Base-by-base conservation (phyloP, 2,888 invertebrate species). In the Trichogramma dendrolimi region DNA sequence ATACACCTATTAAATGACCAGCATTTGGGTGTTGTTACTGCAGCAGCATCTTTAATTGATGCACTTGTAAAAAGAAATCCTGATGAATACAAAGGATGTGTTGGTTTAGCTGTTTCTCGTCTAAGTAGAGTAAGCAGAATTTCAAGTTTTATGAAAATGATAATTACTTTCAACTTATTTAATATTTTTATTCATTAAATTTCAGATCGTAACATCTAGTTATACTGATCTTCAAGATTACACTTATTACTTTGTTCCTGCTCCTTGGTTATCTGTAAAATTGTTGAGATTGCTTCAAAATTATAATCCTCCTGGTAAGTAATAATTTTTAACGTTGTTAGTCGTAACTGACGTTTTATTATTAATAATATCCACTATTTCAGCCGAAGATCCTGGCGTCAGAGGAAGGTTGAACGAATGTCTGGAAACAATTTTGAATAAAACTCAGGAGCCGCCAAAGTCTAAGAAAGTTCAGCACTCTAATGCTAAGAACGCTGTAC, bases 391-490 rank as follows among this genome's bases (percentile, higher is more conserved):
- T 82, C 95, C 98, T 53, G 96, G 96, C 44, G 96, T 99, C 3
- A 86, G 96, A 68, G 96, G 96, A 11, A 87, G 98, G 67, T 84
- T 99, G 51, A 95, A 97, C 74, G 99, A 99, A 83, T 99, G 98
- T 75, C 83, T 99, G 73, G 99, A 98, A 81, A 96, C 96, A 27
- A 97, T 98, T 76, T 84, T 98, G 73, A 97, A 97, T 80, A 98
- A 97, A 83, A 98, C 98, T 27, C 97, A 98, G 81, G 99, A 99
- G 81, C 97, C 98, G 69, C 98, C 98, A 41, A 97, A 97, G 81
- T 99, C 98, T 55, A 99, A 99, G 82, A 99, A 99, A 83, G 98
- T 99, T 41, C 99, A 99, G 83, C 99, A 99, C 82, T 97, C 98
- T 55, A 99, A 99, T 84, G 98, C 99, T 62, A 99, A 99, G 81